Evolutionary conservation across 37 sponge, comb jelly and placozoan genomes (phyloP), one percentile per base, ranked within the genome.

Genomic region (Geodia barretti): DNA sequence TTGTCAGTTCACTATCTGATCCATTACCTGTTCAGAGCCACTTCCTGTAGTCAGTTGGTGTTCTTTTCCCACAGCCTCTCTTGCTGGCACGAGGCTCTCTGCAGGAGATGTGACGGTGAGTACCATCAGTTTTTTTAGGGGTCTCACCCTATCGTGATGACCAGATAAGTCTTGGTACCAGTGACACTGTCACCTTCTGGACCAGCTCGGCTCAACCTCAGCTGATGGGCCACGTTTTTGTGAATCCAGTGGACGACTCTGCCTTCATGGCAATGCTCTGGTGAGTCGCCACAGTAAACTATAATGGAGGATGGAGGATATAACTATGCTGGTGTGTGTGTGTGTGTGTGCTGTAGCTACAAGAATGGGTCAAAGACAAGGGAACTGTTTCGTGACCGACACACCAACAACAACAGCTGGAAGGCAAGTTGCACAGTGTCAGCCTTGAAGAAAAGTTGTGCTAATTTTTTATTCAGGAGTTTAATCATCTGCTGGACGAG

Each of bases 141-240:
- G 28, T 47, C 54, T 47, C 31, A 28, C 26, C 25, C 39, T 79
- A 33, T 23, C 34, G 20, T 60, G 65, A 38, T 2, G 9, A 31
- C n/a, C 64, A 85, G 79, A 65, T 93, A 3, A 95, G 95, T 43
- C 79, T 97, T 32, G 98, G 98, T 1, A 90, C 98, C 24, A 97
- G 98, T 83, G 98, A 97, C 62, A 97, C 98, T 17, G 70, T 95
- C 67, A 92, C 95, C 73, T 62, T 97, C 41, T 97, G 96, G 93
- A 68, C 95, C 34, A 81, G 87, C 23, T 77, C 85, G 32, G 88
- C 95, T 23, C 39, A 77, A 21, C 98, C 98, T 29, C 93, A 91
- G 65, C 73, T 97, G 37, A 79, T 90, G 88, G 98, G 98, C 1
- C 98, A 97, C 47, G 82, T 95, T 9, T 92, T 97, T 84, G 88